Evolutionary conservation across 2,113 vertebrate genomes (phyloP).

Genomic region (Aviceda subcristata): DNA sequence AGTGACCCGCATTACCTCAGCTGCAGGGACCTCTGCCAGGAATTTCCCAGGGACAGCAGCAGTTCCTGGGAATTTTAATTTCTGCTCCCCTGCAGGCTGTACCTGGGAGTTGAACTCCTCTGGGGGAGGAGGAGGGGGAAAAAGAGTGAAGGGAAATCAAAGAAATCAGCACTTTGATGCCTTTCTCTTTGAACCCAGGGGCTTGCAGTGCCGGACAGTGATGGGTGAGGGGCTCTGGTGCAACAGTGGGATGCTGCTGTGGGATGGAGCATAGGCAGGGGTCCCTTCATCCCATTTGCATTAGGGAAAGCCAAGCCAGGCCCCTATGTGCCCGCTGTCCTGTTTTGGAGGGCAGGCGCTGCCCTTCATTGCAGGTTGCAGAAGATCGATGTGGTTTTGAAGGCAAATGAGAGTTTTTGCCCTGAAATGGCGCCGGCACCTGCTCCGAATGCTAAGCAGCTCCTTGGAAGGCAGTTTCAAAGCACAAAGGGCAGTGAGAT

Average conservation of each 20-base stretch:
- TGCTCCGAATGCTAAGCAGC: constrained; percentile 53
- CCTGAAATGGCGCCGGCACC: background rate
- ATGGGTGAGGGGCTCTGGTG: background rate
- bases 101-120: background rate
- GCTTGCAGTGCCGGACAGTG: rapidly evolving
- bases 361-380: constrained; percentile 10
- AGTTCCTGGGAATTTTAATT: background rate
- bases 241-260: rapidly evolving
- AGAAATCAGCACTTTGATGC: background rate
- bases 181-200: background rate
- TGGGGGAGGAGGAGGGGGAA: background rate
- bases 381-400: constrained; percentile 44
- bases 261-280: background rate
- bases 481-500: background rate
- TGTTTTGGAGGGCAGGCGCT: background rate
- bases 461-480: background rate
- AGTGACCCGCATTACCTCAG: background rate
- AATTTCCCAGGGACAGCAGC: background rate
- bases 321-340: background rate
- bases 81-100: background rate
- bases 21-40: background rate
- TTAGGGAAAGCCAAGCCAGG: background rate
- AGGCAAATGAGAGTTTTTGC: constrained; percentile 15
- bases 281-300: background rate
- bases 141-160: background rate